Conservation (phyloP, 2,797 vertebrate genomes). For the Enteromius viviparus region DNA sequence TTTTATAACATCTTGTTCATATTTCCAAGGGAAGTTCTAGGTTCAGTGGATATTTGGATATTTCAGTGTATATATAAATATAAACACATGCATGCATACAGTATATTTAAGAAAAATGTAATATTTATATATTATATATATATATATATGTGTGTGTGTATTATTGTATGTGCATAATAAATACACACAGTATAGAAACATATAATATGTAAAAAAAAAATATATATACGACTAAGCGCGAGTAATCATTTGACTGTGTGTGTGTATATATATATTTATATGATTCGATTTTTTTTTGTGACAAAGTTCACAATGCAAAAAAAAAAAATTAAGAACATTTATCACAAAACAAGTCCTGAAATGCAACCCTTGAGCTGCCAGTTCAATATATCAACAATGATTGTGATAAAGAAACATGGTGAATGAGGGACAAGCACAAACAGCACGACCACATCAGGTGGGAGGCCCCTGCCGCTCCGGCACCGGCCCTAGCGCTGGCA, state of each 20-base stretch:
- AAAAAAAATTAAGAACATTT: constrained; percentile 3
- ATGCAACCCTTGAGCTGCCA: background rate
- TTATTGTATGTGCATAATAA: too few species aligned
- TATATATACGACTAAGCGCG: too few species aligned
- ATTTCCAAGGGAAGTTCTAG: background rate
- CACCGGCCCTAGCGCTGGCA: constrained; percentile 44
- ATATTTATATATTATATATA: too few species aligned
- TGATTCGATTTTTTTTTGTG: too few species aligned
- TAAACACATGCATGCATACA: too few species aligned
- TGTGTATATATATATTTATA: too few species aligned
- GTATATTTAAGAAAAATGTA: too few species aligned
- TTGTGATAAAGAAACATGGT: background rate
- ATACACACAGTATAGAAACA: too few species aligned
- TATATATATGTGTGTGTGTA: too few species aligned
- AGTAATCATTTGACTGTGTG: too few species aligned
- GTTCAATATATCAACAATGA: background rate
- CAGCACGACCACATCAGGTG: constrained; percentile 42
- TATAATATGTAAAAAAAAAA: too few species aligned
- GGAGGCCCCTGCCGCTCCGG: constrained; percentile 47
- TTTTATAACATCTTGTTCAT: background rate
- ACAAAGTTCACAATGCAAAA: background rate
- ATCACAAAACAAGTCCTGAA: background rate
- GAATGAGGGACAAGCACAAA: background rate
- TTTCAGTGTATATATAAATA: background rate
- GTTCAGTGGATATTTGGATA: background rate